phyloP scores from a whole-genome alignment of 2,888 invertebrate genomes.

The Amphipyra tragopoginis region DNA sequence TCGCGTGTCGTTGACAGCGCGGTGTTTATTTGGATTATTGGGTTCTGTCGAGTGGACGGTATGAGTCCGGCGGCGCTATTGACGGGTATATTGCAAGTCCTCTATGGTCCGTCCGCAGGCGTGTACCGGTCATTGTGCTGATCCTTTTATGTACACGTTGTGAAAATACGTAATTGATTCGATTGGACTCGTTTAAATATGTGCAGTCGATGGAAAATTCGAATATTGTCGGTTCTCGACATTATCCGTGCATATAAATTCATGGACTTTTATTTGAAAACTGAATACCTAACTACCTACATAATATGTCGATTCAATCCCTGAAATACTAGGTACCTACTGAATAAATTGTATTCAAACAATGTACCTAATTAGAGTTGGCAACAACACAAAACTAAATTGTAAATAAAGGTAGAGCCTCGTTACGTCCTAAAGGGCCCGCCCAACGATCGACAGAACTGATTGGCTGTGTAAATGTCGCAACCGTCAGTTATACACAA shows the following conservation, averaged over 20 bases:
- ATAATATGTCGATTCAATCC: background rate
- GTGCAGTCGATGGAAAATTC: conserved; percentile 45
- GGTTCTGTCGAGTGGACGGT: conserved; percentile 57
- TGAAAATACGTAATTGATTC: conserved; percentile 48
- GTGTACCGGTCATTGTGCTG: conserved; percentile 40
- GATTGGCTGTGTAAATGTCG: conserved; percentile 44
- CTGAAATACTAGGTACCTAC: background rate
- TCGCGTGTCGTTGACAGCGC: conserved; percentile 80
- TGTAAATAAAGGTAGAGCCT: conserved; percentile 20
- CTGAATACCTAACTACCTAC: too few species aligned
- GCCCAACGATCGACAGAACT: conserved; percentile 32
- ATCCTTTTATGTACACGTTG: conserved; percentile 38
- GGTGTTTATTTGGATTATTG: conserved; percentile 72
- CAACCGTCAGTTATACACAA: conserved; percentile 15
- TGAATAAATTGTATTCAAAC: background rate
- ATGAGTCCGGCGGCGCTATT: conserved; percentile 13
- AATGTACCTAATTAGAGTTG: background rate
- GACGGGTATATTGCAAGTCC: conserved; percentile 8
- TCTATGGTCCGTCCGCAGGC: background rate
- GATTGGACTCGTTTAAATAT: conserved; percentile 50
- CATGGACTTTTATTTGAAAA: background rate
- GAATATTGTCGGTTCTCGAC: conserved; percentile 30
- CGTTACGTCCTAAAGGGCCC: conserved; percentile 17
- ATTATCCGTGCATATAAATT: conserved; percentile 20
- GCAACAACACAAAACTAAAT: conserved; percentile 1